These are phyloP conservation scores for Drosophila sp. DNA, from an alignment of 1,140 invertebrate genomes.

Conservation along the genomic window DNA sequence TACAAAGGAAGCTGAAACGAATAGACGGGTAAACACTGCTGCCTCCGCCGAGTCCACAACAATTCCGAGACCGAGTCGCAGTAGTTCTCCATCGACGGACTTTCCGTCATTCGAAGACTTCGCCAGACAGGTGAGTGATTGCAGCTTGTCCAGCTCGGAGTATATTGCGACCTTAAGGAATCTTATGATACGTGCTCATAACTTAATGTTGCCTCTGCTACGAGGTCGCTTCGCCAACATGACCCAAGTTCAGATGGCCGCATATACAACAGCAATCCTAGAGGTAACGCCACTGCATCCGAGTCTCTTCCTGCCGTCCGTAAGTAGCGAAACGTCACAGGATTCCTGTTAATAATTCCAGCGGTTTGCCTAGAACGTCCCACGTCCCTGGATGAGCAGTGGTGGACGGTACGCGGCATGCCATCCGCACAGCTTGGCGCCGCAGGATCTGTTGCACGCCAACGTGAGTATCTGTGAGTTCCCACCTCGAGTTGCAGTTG, in stretches of 20 bases:
- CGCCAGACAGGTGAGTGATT: slow-evolving; percentile 33
- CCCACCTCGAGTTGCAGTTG: not conserved
- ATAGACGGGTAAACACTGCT: not conserved
- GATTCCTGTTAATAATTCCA: not conserved
- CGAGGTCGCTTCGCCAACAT: slow-evolving; percentile 43
- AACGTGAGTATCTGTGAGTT: slow-evolving; percentile 37
- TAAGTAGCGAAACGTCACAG: slow-evolving; percentile 16
- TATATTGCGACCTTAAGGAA: slow-evolving; percentile 56
- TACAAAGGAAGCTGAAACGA: not conserved
- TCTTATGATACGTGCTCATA: slow-evolving; percentile 58
- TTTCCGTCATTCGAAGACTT: slow-evolving; percentile 53
- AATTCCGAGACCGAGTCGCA: not conserved
- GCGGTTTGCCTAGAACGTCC: slow-evolving; percentile 8
- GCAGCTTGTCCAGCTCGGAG: slow-evolving; percentile 44
- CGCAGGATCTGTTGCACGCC: slow-evolving; percentile 39
- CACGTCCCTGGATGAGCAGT: slow-evolving; percentile 13
- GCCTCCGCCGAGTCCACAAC: not conserved
- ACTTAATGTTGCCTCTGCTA: slow-evolving; percentile 53
- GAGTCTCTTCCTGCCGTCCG: slow-evolving; percentile 58
- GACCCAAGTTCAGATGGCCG: slow-evolving; percentile 54
- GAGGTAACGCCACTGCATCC: slow-evolving; percentile 52
- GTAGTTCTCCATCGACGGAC: not conserved
- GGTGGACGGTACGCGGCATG: slow-evolving; percentile 10
- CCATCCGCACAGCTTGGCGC: slow-evolving; percentile 50
- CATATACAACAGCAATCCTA: slow-evolving; percentile 54